Percentiles rank a stretch among this genome's conserved stretches.
These are phyloP conservation scores for Pelobates fuscus DNA, from an alignment of 2,113 vertebrate genomes.

Conservation along the genomic window DNA sequence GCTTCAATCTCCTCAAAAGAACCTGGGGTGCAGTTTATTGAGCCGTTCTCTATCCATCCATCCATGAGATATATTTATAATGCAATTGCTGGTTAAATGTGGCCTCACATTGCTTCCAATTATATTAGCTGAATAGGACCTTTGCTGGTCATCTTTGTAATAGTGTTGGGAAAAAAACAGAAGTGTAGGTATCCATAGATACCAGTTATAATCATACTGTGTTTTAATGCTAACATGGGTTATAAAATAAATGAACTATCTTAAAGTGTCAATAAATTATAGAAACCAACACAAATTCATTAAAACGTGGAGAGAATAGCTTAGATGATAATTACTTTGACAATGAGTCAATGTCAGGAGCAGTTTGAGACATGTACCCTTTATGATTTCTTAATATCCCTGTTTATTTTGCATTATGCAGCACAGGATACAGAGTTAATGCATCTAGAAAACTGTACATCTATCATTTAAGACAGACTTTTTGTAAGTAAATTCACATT, in stretches of 20 bases:
- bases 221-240: slow-evolving; percentile 16
- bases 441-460: too few relatives aligned
- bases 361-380: too few relatives aligned
- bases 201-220: slow-evolving; percentile 27
- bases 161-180: neutral
- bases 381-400: too few relatives aligned
- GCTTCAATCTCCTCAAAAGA: neutral
- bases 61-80: slow-evolving; percentile 27
- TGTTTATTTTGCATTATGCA: too few relatives aligned
- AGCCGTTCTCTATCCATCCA: neutral
- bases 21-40: neutral
- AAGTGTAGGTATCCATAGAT: slow-evolving; percentile 13
- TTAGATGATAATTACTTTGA: too few relatives aligned
- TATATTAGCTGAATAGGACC: slow-evolving; percentile 10
- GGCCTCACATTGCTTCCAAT: slow-evolving; percentile 17
- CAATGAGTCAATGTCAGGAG: too few relatives aligned
- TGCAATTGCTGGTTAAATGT: slow-evolving; percentile 21
- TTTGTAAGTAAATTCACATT: too few relatives aligned
- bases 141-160: slow-evolving; percentile 18
- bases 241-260: slow-evolving; percentile 31
- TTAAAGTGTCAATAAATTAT: slow-evolving; percentile 14
- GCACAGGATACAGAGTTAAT: too few relatives aligned
- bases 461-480: too few relatives aligned
- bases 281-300: neutral
- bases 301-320: neutral